phyloP scores from a whole-genome alignment of 92 coral and sea anemone species.

The Phymanthus crucifer region DNA sequence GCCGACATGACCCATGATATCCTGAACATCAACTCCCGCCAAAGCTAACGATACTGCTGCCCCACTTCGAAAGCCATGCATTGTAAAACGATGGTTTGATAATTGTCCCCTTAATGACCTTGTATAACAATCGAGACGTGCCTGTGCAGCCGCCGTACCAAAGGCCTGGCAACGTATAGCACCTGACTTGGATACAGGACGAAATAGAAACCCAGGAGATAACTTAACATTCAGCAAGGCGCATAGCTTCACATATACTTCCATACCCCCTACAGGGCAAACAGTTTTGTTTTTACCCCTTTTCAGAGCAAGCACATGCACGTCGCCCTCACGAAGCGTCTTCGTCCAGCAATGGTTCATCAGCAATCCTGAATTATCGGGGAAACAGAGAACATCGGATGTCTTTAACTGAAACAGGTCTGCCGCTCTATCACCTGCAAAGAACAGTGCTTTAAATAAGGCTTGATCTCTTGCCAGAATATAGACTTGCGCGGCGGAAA shows the following conservation, averaged over 20 bases:
- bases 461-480: neutral
- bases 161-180: neutral
- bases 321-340: conserved; percentile 10
- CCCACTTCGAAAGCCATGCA: conserved; percentile 49
- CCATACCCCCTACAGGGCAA: conserved; percentile 4
- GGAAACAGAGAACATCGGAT: neutral
- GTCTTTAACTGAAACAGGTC: neutral
- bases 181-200: neutral
- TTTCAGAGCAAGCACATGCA: conserved; percentile 8
- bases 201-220: conserved; percentile 16
- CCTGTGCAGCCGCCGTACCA: conserved; percentile 24
- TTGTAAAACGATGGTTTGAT: conserved; percentile 13
- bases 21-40: conserved; percentile 4
- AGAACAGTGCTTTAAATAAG: conserved; percentile 4
- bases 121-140: conserved; percentile 23
- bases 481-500: neutral
- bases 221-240: neutral
- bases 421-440: conserved; percentile 9
- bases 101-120: neutral
- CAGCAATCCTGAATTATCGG: neutral
- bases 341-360: conserved; percentile 2
- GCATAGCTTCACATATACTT: neutral
- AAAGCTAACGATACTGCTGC: conserved; percentile 41
- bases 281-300: neutral
- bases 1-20: conserved; percentile 37